Evolutionary conservation across 2,888 invertebrate genomes (phyloP), one percentile per base, ranked within the genome.

Genomic region (Epinotia demarniana): DNA sequence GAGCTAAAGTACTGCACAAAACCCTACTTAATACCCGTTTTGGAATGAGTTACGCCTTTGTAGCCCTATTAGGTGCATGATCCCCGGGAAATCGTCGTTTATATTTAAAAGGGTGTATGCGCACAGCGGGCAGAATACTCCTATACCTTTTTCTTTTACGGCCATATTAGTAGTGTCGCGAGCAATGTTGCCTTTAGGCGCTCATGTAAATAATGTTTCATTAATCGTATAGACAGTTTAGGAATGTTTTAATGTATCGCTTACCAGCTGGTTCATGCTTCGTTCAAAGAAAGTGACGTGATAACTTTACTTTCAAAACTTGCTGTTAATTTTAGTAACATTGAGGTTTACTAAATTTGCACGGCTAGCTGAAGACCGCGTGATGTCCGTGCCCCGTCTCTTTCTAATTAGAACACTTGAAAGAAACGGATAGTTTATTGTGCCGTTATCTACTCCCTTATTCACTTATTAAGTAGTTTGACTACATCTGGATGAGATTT

Each of bases 171-270:
- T 63, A 57, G 68, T 73, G 73, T 73, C 55, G 67, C 73, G 27
- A 61, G 55, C 43, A 27, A 74, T 69, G 69, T 63, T 63, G 63
- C 69, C 73, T 49, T 18, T 55, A 69, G 73, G 73, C 46, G 57
- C 62, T 69, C 61, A 12, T 13, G 62, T 58, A 63, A 74, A 62
- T 62, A 63, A 39, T 63, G 46, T 69, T 57, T 11, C 33, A 62
- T 63, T 69, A 63, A 69, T 63, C 57, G 69, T 68, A 58, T 68
- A 62, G n/a, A 58, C 16, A 68, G 58, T 43, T 58, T 58, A 67
- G 39, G 55, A 39, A 39, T 19, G 67, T 53, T 68, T 67, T 68
- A 53, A 61, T 13, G n/a, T 49, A 39, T 27, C 58, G 33, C 49
- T 63, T 43, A 39, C 27, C 49, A 49, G 23, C 16, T 53, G 18